Evolutionary conservation across 2,888 invertebrate species (phyloP), one percentile per base, ranked within the genome.

Genomic region (Drosophila paranaensis): DNA sequence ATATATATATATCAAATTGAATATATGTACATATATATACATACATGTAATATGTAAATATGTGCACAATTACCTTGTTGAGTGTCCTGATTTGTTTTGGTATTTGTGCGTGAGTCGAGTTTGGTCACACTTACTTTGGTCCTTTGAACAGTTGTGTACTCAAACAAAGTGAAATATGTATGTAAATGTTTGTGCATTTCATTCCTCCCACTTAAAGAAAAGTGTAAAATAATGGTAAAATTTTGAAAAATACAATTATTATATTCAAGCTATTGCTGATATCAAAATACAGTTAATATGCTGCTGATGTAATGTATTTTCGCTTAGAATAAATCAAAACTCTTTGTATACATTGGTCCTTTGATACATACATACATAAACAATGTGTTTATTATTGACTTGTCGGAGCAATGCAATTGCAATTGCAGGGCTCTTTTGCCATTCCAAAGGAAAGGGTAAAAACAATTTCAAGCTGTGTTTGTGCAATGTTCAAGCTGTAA

Each of bases 161-260:
- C 16, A 25, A 20, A 42, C 37, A 50, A 33, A 50, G 48, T 50
- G 33, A 40, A 50, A 16, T 40, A 48, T 50, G 27, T 16, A 40
- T 40, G n/a, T 55, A 55, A 55, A 42, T 42, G 30, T 42, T 55
- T 40, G 40, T 42, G 11, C 14, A 55, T 42, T 30, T 40, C 16
- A 40, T 40, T 5, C 25, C 14, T 20, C 14, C 37, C 37, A 37
- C 51, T 53, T 37, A 53, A 14, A 37, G 20, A 51, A 8, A 53
- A 37, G 20, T 51, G 35, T 20, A 20, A 14, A 37, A 51, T 13
- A 37, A 53, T 53, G 51, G 51, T 53, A 53, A 53, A 25, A 53
- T 9, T 5, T 14, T 25, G 6, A 5, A 5, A 14, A 10, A 30
- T 13, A 33, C 5, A 20, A 14, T 42, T 35, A 6, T 16, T 0